Conservation (phyloP, 1,140 invertebrate species). For the Caenorhabditis briggsae region DNA sequence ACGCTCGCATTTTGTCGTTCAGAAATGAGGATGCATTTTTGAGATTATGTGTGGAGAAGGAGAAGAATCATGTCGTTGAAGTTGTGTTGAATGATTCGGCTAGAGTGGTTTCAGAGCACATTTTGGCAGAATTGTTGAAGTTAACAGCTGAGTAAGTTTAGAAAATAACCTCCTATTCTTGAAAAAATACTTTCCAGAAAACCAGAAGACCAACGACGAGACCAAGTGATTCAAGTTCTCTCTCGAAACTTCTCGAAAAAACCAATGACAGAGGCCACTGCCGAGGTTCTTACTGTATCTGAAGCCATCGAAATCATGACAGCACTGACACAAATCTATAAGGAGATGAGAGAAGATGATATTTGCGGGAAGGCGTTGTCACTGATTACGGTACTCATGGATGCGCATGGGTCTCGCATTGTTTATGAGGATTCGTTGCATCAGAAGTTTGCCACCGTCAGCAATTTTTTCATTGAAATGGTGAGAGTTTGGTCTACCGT, state of each 20-base stretch:
- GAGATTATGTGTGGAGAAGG: slow-evolving; percentile 30
- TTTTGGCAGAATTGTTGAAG: slow-evolving; percentile 26
- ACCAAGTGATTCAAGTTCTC: background rate
- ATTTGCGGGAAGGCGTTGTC: background rate
- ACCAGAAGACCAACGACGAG: background rate
- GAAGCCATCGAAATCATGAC: slow-evolving; percentile 42
- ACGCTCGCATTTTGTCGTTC: background rate
- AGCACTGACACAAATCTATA: background rate
- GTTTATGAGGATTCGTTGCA: slow-evolving; percentile 26
- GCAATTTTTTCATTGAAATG: slow-evolving; percentile 46
- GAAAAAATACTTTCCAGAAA: background rate
- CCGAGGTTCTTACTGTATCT: background rate
- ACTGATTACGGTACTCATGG: slow-evolving; percentile 28
- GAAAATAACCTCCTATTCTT: background rate
- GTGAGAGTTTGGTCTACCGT: background rate
- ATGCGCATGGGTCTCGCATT: slow-evolving; percentile 11
- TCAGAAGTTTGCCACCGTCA: slow-evolving; percentile 34
- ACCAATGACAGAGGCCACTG: slow-evolving; percentile 26
- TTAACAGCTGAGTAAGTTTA: slow-evolving; percentile 7
- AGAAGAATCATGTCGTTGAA: background rate
- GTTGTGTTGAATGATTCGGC: slow-evolving; percentile 6
- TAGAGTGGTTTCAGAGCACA: background rate
- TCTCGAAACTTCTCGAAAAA: slow-evolving; percentile 26
- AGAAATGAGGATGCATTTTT: slow-evolving; percentile 2
- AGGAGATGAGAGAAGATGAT: background rate